Evolutionary conservation across 2,797 vertebrate species (phyloP).

Genomic region (Cuniculus paca): DNA sequence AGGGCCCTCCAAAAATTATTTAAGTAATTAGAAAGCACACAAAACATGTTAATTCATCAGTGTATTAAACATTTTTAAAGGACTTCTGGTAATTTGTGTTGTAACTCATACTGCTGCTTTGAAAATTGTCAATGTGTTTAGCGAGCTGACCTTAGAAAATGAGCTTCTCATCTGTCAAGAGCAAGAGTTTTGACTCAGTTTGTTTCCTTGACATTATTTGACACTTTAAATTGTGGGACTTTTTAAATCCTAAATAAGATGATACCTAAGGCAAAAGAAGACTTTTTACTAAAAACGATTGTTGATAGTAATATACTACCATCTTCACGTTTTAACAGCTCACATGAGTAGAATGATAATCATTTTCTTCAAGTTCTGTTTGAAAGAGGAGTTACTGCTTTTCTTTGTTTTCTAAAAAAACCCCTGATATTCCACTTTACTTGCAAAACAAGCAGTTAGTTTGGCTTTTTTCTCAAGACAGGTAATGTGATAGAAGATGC

Average conservation of each 20-base stretch:
- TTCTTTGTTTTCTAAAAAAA: neutral
- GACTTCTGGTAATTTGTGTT: neutral
- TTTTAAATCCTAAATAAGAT: neutral
- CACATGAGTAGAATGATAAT: neutral
- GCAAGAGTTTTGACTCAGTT: neutral
- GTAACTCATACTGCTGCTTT: neutral
- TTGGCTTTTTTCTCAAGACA: neutral
- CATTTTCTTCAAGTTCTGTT: neutral
- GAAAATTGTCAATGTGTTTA: constrained; percentile 45
- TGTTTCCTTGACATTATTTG: neutral
- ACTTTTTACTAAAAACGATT: neutral
- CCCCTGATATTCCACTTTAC: neutral
- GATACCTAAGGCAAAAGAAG: neutral
- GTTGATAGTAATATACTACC: neutral
- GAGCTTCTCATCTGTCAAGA: constrained; percentile 8
- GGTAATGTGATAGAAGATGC: neutral
- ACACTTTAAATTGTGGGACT: neutral
- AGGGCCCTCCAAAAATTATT: neutral
- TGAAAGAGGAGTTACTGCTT: neutral
- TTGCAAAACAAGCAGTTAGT: neutral
- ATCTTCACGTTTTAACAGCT: neutral
- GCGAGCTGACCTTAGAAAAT: neutral
- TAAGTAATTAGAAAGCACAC: neutral
- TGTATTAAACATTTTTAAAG: constrained; percentile 43
- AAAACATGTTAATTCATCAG: neutral